Evolutionary conservation across 2,888 invertebrate species (phyloP).

Genomic region (Drosophila monieri): DNA sequence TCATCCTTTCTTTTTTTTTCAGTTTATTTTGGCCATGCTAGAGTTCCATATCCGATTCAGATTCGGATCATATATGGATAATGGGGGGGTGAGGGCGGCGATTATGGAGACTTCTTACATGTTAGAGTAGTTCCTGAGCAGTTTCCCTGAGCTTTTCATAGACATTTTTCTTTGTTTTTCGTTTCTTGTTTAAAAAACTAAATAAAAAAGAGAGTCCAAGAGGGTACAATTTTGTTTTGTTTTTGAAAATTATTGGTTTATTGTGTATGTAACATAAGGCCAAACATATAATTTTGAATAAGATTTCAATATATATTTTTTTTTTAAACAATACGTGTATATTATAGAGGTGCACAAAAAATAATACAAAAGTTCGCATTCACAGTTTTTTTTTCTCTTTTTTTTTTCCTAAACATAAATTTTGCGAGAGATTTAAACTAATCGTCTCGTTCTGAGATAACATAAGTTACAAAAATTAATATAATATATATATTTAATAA

Average conservation of each 20-base stretch:
- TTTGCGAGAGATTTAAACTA: slow-evolving; percentile 55
- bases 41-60: slow-evolving; percentile 9
- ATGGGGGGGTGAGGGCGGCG: not conserved
- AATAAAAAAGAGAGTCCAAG: not conserved
- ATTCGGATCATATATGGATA: not conserved
- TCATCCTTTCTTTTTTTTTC: not conserved
- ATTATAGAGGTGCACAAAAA: slow-evolving; percentile 62
- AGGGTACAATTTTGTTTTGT: slow-evolving; percentile 8
- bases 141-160: slow-evolving; percentile 2
- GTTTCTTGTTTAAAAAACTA: slow-evolving; percentile 1
- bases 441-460: slow-evolving; percentile 24
- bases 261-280: slow-evolving; percentile 25
- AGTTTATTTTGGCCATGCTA: slow-evolving; percentile 40
- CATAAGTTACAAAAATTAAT: slow-evolving; percentile 48
- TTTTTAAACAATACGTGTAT: slow-evolving; percentile 51
- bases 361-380: slow-evolving; percentile 78
- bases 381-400: slow-evolving; percentile 51
- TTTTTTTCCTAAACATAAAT: slow-evolving; percentile 74
- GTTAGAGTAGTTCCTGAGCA: slow-evolving; percentile 3
- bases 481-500: slow-evolving; percentile 29
- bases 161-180: not conserved
- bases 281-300: slow-evolving; percentile 67
- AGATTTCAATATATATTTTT: slow-evolving; percentile 1
- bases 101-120: not conserved
- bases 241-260: slow-evolving; percentile 32